Base-by-base conservation (phyloP, 1,140 invertebrate genomes). In the Solenopsis invicta region DNA sequence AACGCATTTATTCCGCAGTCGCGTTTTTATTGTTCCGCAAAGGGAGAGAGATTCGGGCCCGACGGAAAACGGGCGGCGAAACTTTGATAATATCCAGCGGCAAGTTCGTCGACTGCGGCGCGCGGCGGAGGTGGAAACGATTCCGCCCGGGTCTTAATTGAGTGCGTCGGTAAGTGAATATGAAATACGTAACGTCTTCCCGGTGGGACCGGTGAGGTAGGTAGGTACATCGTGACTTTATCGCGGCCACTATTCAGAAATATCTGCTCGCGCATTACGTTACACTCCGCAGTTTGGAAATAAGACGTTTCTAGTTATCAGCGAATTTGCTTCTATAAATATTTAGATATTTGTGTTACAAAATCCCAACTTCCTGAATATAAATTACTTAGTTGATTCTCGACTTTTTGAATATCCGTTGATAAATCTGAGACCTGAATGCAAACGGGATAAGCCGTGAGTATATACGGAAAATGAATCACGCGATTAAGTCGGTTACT, bases 1-100 rank as follows among this genome's bases (percentile, higher is more conserved):
- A 86, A 91, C 76, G 89, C 90, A 92, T 92, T 92, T 91, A 92
- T 92, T 90, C 87, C 86, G 64, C 64, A 62, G 84, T 87, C 81
- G 82, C 85, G 86, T 92, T 92, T 92, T 92, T 92, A 92, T 92
- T 91, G 80, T 91, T 52, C 76, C 78, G 64, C 67, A 34, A 59
- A 45, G 24, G 52, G 16, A 8, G 29, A 8, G 29, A 48, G 78
- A 66, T 62, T 62, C 37, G 61, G 16, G 18, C 48, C 50, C 62
- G 59, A 67, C 41, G 84, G 84, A 48, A 77, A 80, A 72, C 71
- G 66, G 67, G 48, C 34, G 77, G 71, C 85, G 75, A 93, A 94
- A 93, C 89, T 92, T 93, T 92, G 88, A 93, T 94, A 93, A 93
- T 92, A 94, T 93, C 90, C 86, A 85, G 45, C 62, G 78, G 85